Base-by-base conservation (phyloP, 2,888 invertebrate genomes). In the Drosophila kambysellisi region DNA sequence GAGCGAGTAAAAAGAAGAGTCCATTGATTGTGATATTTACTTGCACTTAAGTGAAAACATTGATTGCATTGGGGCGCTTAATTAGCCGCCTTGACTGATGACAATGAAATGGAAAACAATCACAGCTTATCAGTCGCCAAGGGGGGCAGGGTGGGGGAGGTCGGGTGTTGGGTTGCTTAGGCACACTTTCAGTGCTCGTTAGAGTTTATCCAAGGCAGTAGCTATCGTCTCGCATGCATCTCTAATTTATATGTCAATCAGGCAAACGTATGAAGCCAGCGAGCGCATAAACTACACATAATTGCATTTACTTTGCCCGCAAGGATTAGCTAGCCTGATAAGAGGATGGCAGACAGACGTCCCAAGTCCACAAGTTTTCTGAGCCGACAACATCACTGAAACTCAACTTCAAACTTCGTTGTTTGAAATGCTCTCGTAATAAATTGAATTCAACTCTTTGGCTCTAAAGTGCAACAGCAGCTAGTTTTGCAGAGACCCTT, bases 171-270 rank as follows among this genome's bases (percentile, higher is more conserved):
- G 8, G 6, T 7, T 35, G 39, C 11, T 6, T 51, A 67, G 65
- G 37, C 71, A 79, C 90, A 90, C 85, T 86, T 90, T 86, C 79
- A 73, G 83, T 73, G 87, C 88, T 88, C 89, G 90, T 90, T 86
- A 86, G 79, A 78, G 68, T 59, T 52, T 29, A 51, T 39, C 62
- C 35, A 64, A 61, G 51, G 65, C 35, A 50, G 73, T 43, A 54
- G 71, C 81, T 71, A 90, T 89, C 87, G 79, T 83, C 78, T 89
- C 74, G 85, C 88, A 87, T 87, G 85, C 85, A 87, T 84, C 88
- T 78, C 76, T 79, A 89, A 88, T 88, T 88, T 88, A 88, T 88
- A 74, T 88, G 87, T 88, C 87, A 88, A 88, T 88, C 87, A 88
- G 89, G 66, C 76, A 89, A 80, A 88, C 71, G 88, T 87, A 88